Evolutionary conservation across 2,888 invertebrate species (phyloP).

Genomic region (Creontiades dilutus): DNA sequence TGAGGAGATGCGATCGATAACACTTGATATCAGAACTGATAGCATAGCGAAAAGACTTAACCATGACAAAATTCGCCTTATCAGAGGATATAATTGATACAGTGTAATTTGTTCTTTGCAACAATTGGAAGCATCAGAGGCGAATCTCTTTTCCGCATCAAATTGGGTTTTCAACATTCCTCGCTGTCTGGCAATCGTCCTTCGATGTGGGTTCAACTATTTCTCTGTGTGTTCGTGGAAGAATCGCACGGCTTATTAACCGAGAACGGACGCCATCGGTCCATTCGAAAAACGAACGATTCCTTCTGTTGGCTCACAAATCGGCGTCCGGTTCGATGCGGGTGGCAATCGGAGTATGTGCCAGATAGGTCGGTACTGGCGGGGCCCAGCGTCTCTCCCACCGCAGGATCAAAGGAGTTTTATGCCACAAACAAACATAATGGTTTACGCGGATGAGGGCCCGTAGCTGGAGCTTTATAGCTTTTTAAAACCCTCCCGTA

Average conservation of each 20-base stretch:
- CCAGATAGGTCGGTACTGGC: not conserved
- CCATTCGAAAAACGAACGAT: not conserved
- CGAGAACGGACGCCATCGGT: not conserved
- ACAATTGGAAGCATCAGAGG: too few species aligned
- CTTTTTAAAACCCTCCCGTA: conserved; percentile 37
- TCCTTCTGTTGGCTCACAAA: conserved; percentile 13
- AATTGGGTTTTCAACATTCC: too few species aligned
- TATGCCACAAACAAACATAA: conserved; percentile 14
- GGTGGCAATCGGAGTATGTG: conserved; percentile 8
- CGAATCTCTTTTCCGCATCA: too few species aligned
- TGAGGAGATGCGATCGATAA: too few species aligned
- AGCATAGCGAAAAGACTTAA: too few species aligned
- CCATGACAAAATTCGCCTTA: too few species aligned
- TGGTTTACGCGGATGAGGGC: conserved; percentile 42
- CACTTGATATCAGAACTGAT: too few species aligned
- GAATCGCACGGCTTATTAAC: not conserved
- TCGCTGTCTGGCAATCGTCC: too few species aligned
- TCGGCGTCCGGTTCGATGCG: conserved; percentile 33
- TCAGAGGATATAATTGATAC: too few species aligned
- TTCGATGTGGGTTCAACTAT: too few species aligned
- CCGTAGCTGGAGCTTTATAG: conserved; percentile 22
- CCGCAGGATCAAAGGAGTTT: conserved; percentile 23
- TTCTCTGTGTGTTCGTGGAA: too few species aligned
- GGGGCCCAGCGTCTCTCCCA: not conserved
- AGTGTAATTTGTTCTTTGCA: too few species aligned